Percentiles rank a stretch among this genome's conserved stretches.
These are phyloP conservation scores for Spilosoma lubricipeda DNA, from an alignment of 2,888 invertebrate genomes.

Conservation along the genomic window DNA sequence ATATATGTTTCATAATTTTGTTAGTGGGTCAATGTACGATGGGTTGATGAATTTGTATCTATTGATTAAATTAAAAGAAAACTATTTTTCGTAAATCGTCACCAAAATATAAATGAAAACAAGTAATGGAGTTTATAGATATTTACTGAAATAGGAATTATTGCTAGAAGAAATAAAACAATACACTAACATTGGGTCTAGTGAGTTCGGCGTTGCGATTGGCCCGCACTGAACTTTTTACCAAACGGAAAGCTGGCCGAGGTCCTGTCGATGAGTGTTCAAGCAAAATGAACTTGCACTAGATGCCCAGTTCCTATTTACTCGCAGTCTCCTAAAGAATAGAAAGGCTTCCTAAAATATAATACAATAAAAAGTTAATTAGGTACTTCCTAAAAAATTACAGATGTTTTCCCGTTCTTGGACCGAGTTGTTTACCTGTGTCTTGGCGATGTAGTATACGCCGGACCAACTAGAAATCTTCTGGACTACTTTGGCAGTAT, in stretches of 20 bases:
- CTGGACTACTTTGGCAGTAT: slow-evolving; percentile 97
- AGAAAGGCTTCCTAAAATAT: neutral
- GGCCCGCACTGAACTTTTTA: no score
- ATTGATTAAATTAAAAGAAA: neutral
- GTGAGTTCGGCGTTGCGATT: no score
- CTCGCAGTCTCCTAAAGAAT: neutral
- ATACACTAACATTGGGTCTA: no score
- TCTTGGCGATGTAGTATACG: slow-evolving; percentile 96
- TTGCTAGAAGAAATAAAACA: no score
- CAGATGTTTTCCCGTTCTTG: slow-evolving; percentile 98
- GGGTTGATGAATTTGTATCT: neutral
- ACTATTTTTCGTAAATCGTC: neutral
- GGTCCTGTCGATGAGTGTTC: no score
- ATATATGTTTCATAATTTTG: slow-evolving; percentile 46
- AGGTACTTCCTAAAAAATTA: slow-evolving; percentile 12
- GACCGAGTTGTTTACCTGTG: slow-evolving; percentile 96
- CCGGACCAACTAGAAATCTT: slow-evolving; percentile 96
- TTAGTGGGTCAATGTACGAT: slow-evolving; percentile 46
- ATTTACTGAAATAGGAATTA: neutral
- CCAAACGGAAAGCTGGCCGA: no score
- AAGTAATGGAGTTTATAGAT: neutral
- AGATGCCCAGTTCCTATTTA: neutral
- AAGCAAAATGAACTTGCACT: no score
- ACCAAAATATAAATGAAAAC: neutral
- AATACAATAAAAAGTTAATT: neutral